Conservation (phyloP, 2,888 invertebrate genomes). For the Theretra japonica region DNA sequence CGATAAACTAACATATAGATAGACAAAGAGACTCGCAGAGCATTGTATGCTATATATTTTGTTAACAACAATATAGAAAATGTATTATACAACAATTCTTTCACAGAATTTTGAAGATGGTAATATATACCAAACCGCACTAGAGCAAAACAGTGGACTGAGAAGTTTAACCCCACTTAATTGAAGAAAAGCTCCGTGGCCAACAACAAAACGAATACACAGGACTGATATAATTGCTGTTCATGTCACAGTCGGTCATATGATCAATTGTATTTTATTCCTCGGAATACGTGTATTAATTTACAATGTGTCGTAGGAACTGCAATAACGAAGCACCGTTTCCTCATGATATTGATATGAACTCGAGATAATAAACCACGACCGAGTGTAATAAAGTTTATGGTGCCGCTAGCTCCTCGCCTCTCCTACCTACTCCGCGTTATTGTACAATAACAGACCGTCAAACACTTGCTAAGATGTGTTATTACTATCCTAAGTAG, state of each 20-base stretch:
- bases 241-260: neutral
- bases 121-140: no score
- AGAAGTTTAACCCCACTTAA: no score
- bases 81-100: no score
- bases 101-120: no score
- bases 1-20: no score
- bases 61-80: no score
- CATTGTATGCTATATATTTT: no score
- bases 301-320: constrained; percentile 19
- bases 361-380: constrained; percentile 18
- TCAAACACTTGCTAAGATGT: no score
- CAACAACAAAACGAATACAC: neutral
- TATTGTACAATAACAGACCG: neutral
- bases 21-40: no score
- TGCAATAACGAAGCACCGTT: constrained; percentile 22
- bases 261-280: constrained; percentile 5
- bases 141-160: no score
- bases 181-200: no score
- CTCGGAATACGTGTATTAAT: constrained; percentile 1
- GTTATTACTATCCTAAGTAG: no score
- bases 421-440: neutral
- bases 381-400: constrained; percentile 30
- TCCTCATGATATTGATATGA: constrained; percentile 25
- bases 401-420: constrained; percentile 26
- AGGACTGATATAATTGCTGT: neutral